A percentile compares a stretch with the other conserved stretches of the same genome.
These are phyloP conservation scores for Caenorhabditis brenneri DNA, from an alignment of 1,140 invertebrate species.

Conservation along the genomic window DNA sequence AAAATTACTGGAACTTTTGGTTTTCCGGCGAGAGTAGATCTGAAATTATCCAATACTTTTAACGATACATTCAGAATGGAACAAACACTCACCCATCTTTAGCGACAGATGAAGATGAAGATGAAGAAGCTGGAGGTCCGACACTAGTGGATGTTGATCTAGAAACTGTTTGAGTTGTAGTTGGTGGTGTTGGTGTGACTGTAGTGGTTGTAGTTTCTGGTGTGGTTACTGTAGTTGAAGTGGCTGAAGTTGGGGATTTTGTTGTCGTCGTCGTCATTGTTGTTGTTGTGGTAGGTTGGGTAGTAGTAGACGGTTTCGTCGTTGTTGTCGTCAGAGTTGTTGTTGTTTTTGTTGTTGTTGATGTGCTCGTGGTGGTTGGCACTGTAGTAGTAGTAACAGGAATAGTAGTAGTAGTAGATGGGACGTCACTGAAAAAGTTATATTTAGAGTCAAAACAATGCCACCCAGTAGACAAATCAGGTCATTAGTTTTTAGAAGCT, in stretches of 20 bases:
- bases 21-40: slow-evolving; percentile 2
- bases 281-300: background rate
- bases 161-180: slow-evolving; percentile 45
- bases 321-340: background rate
- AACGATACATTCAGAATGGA: background rate
- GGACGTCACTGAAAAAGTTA: background rate
- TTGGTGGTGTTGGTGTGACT: slow-evolving; percentile 40
- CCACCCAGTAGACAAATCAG: no score
- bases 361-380: slow-evolving; percentile 28
- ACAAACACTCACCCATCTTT: background rate
- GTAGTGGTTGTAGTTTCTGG: background rate
- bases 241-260: background rate
- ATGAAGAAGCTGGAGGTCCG: background rate
- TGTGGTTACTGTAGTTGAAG: background rate
- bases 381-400: background rate
- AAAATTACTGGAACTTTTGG: slow-evolving; percentile 63
- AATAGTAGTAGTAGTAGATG: slow-evolving; percentile 11
- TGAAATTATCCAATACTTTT: background rate
- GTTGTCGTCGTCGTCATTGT: background rate
- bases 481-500: background rate
- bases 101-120: background rate
- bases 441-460: background rate
- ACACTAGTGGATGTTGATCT: slow-evolving; percentile 7
- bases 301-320: background rate
- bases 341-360: background rate